These are phyloP conservation scores for Polydrusus pterygomalis DNA, from an alignment of 2,888 invertebrate genomes.

Conservation along the genomic window DNA sequence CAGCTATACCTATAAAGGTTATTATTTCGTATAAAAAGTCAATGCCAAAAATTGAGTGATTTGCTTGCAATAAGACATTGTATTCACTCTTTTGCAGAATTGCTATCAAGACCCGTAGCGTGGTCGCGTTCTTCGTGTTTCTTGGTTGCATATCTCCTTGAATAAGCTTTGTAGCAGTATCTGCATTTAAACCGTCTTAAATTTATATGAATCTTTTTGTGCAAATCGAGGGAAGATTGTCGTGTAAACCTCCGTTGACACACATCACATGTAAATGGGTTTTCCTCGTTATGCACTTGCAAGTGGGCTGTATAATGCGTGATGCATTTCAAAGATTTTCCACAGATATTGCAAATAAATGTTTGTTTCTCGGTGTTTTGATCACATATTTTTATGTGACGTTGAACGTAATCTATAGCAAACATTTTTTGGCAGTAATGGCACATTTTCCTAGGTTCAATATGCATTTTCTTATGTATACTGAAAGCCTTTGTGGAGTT, in stretches of 20 bases:
- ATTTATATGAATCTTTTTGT: slow-evolving; percentile 59
- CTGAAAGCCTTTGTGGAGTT: background rate
- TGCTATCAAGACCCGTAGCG: no score
- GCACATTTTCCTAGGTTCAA: background rate
- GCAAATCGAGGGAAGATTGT: slow-evolving; percentile 76
- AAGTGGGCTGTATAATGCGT: slow-evolving; percentile 62
- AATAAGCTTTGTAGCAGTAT: no score
- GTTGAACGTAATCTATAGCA: background rate
- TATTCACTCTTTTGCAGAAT: no score
- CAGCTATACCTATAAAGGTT: no score
- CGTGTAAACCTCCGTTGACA: slow-evolving; percentile 78
- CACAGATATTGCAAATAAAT: background rate
- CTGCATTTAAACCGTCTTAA: no score
- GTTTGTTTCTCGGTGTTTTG: background rate
- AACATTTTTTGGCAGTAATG: slow-evolving; percentile 2
- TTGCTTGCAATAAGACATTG: no score
- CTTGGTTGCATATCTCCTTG: no score
- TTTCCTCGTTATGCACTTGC: slow-evolving; percentile 55
- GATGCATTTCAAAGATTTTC: slow-evolving; percentile 24
- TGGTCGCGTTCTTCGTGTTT: no score
- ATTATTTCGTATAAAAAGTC: no score
- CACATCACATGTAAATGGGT: slow-evolving; percentile 64
- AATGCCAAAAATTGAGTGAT: no score
- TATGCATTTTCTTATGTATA: background rate
- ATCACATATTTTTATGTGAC: background rate